A percentile compares a stretch with the other conserved stretches of the same genome.
phyloP scores from a whole-genome alignment of 2,888 invertebrate genomes.

The Biston betularia region DNA sequence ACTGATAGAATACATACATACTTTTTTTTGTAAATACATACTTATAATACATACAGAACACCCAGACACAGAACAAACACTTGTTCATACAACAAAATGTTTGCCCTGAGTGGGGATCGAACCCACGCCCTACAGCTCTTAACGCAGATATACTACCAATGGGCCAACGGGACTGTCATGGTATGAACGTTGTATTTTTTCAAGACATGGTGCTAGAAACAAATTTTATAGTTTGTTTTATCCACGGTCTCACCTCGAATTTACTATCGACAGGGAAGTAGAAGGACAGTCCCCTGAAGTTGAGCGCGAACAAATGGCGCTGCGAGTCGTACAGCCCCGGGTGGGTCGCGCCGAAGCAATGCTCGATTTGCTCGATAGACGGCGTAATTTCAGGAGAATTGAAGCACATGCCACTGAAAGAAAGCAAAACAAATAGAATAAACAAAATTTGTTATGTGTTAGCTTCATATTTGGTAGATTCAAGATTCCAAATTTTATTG shows the following conservation, averaged over 20 bases:
- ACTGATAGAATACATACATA: no score
- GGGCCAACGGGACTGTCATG: no score
- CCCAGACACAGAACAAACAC: no score
- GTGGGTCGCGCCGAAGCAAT: slow-evolving; percentile 99
- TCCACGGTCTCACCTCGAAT: slow-evolving; percentile 85
- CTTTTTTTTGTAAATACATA: no score
- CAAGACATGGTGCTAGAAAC: slow-evolving; percentile 20
- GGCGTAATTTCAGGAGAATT: slow-evolving; percentile 98
- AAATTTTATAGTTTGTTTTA: neutral
- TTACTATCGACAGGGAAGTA: slow-evolving; percentile 98
- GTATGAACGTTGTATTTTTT: neutral
- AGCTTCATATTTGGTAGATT: no score
- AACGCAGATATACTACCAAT: no score
- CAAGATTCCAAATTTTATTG: no score
- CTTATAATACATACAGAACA: no score
- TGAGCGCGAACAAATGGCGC: slow-evolving; percentile 97
- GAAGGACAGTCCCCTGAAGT: slow-evolving; percentile 98
- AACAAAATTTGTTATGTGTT: no score
- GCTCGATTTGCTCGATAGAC: slow-evolving; percentile 99
- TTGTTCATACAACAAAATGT: no score
- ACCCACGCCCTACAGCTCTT: no score
- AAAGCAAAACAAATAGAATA: neutral
- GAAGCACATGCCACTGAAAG: slow-evolving; percentile 91
- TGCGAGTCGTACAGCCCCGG: slow-evolving; percentile 99
- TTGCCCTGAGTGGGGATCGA: no score